Conservation (phyloP, 2,888 invertebrate species). For the Lepidonotus clava region DNA sequence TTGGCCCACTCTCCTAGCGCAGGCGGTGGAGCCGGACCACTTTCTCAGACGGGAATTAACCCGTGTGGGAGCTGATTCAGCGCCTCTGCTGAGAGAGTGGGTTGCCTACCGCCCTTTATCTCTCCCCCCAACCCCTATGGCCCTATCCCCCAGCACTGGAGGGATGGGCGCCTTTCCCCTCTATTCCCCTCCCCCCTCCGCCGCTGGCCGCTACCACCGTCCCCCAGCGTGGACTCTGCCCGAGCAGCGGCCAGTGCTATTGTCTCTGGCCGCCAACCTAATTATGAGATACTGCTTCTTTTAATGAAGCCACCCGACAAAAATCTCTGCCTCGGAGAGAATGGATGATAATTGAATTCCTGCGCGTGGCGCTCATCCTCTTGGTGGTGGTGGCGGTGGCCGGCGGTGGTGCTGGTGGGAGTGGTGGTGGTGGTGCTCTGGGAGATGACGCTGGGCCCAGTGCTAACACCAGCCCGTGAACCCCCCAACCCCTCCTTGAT, state of each 20-base stretch:
- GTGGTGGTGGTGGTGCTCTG: not conserved
- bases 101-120: not conserved
- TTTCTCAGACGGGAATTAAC: slow-evolving; percentile 50
- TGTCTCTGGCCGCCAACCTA: slow-evolving; percentile 52
- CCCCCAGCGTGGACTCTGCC: not conserved
- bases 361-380: slow-evolving; percentile 30
- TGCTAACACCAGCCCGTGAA: not conserved
- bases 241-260: slow-evolving; percentile 39
- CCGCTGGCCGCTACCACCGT: not conserved
- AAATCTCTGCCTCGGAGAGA: slow-evolving; percentile 53
- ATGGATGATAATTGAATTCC: slow-evolving; percentile 54
- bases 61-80: slow-evolving; percentile 4
- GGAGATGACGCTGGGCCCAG: not conserved
- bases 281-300: slow-evolving; percentile 54
- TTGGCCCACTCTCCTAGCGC: slow-evolving; percentile 24
- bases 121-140: not conserved
- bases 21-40: slow-evolving; percentile 25
- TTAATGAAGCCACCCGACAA: slow-evolving; percentile 51
- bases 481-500: not conserved
- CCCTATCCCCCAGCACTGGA: not conserved
- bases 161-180: not conserved
- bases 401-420: not conserved
- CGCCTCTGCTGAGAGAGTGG: not conserved
- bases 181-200: not conserved
- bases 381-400: slow-evolving; percentile 10